These are phyloP conservation scores for Paramormyrops hopkinsi DNA, from an alignment of 2,797 vertebrate genomes.

Conservation along the genomic window DNA sequence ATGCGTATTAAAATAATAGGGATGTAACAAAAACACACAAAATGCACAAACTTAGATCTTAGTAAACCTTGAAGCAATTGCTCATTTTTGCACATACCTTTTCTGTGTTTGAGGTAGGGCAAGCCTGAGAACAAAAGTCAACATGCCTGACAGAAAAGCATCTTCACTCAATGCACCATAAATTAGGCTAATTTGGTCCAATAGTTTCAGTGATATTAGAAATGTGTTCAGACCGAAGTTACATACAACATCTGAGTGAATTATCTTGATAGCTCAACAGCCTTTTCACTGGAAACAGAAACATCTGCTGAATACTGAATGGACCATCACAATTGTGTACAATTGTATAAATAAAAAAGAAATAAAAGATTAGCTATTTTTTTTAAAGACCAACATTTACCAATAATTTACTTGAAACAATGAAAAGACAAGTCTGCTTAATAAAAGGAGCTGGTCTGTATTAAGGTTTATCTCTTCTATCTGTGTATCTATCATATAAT, in stretches of 20 bases:
- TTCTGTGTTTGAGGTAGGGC: not conserved
- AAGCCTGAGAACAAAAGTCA: not conserved
- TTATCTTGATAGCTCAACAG: not conserved
- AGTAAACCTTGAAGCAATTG: constrained; percentile 80
- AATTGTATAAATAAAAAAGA: not conserved
- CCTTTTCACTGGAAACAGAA: not conserved
- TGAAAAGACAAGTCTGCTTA: constrained; percentile 11
- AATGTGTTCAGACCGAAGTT: not conserved
- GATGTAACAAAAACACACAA: constrained; percentile 53
- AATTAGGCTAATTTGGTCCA: not conserved
- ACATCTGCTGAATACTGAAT: not conserved
- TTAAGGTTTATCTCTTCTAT: constrained; percentile 69
- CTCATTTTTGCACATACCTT: constrained; percentile 39
- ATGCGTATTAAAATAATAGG: constrained; percentile 62
- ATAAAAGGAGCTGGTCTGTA: constrained; percentile 56
- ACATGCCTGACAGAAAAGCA: not conserved
- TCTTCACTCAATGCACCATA: not conserved
- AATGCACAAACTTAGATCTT: constrained; percentile 52
- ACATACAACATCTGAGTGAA: not conserved
- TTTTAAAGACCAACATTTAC: not conserved
- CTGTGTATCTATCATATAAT: constrained; percentile 51
- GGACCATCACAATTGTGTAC: not conserved
- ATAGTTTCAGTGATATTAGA: not conserved
- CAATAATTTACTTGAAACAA: constrained; percentile 2
- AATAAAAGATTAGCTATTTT: not conserved